Evolutionary conservation across 2,797 vertebrate genomes (phyloP).

Genomic region (Myripristis jacobus): DNA sequence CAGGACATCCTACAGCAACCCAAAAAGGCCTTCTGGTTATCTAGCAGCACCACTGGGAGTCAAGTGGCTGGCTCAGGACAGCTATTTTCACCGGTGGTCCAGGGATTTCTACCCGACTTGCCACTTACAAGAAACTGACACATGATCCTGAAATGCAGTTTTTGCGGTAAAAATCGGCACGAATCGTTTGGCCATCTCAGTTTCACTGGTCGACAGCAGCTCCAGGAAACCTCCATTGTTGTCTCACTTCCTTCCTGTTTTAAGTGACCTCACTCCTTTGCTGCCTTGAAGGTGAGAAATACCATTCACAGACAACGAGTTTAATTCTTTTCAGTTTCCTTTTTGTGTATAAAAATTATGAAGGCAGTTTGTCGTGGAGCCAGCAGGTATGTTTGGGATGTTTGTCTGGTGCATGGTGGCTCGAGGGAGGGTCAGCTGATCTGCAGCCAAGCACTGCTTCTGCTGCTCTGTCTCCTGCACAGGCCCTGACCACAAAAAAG

Average conservation of each 20-base stretch:
- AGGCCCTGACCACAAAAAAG: constrained; percentile 23
- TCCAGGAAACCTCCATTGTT: constrained; percentile 64
- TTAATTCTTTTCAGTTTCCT: neutral
- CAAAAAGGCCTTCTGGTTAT: neutral
- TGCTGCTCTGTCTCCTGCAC: constrained; percentile 42
- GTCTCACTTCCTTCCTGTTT: constrained; percentile 60
- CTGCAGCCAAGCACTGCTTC: constrained; percentile 58
- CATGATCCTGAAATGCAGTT: neutral
- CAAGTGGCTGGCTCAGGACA: neutral
- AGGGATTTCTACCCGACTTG: no score
- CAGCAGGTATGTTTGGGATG: constrained; percentile 1
- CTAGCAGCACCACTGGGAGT: neutral
- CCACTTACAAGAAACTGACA: neutral
- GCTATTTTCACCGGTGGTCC: no score
- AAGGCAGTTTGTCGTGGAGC: neutral
- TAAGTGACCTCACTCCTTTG: neutral
- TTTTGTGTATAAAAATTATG: neutral
- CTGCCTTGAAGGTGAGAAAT: neutral
- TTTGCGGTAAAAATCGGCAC: neutral
- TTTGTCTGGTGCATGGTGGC: constrained; percentile 23
- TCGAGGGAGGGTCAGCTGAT: constrained; percentile 52
- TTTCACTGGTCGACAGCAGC: constrained; percentile 20
- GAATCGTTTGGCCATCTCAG: neutral
- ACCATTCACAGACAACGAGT: neutral
- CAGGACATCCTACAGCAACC: no score